phyloP scores from a whole-genome alignment of 2,797 vertebrate species.

The Halcyon smyrnensis region DNA sequence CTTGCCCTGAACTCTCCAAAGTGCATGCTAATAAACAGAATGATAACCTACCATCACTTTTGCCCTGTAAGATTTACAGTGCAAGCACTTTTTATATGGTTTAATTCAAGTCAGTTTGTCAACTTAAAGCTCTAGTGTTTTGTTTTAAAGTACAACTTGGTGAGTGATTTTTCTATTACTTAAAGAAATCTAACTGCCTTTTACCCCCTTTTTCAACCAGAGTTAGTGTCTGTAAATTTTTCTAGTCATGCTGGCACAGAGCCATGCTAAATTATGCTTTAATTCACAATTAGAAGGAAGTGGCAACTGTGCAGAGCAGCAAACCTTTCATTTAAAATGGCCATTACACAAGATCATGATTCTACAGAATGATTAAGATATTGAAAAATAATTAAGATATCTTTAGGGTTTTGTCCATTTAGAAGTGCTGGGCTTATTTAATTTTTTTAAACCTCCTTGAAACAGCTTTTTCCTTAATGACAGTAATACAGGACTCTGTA shows the following conservation, averaged over 20 bases:
- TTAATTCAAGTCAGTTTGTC: conserved; percentile 64
- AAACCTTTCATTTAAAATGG: conserved; percentile 71
- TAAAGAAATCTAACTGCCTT: conserved; percentile 35
- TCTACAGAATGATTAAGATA: conserved; percentile 69
- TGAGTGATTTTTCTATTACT: conserved; percentile 51
- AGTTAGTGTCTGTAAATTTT: conserved; percentile 59
- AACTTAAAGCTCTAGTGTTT: conserved; percentile 44
- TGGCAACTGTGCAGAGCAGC: conserved; percentile 62
- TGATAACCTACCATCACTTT: conserved; percentile 55
- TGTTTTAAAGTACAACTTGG: conserved; percentile 37
- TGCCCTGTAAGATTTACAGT: conserved; percentile 62
- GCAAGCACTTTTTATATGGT: conserved; percentile 55
- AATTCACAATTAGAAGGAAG: conserved; percentile 76
- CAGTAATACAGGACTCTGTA: neutral
- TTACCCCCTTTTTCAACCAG: neutral
- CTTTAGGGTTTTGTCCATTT: conserved; percentile 44
- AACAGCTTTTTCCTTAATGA: conserved; percentile 34
- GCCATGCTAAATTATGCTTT: conserved; percentile 69
- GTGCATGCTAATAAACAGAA: conserved; percentile 69
- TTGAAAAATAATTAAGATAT: conserved; percentile 66
- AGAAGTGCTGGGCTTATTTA: conserved; percentile 24
- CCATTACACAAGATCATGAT: conserved; percentile 65
- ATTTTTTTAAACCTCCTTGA: conserved; percentile 11
- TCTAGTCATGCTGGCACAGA: conserved; percentile 49
- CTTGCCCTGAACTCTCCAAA: conserved; percentile 72